phyloP scores from a whole-genome alignment of 2,797 vertebrate species.

The Zalophus californianus region DNA sequence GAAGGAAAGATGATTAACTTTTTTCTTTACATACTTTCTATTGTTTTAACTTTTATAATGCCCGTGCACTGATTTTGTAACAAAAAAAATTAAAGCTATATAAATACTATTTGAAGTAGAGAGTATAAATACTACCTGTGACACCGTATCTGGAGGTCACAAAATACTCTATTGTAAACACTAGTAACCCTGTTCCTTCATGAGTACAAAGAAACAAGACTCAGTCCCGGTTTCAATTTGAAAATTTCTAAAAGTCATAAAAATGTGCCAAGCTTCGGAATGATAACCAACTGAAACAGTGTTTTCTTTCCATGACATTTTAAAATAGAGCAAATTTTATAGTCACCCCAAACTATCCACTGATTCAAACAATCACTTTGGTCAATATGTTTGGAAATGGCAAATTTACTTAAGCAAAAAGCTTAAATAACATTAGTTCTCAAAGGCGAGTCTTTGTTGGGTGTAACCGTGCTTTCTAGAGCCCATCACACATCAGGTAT shows the following conservation, averaged over 20 bases:
- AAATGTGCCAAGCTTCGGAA: conserved; percentile 10
- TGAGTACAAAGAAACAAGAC: not conserved
- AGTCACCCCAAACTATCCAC: not conserved
- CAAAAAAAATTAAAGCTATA: conserved; percentile 2
- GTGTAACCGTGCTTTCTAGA: not conserved
- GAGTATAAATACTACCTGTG: not conserved
- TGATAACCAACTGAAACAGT: not conserved
- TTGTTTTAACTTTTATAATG: not conserved
- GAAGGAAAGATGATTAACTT: not conserved
- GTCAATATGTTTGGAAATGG: conserved; percentile 35
- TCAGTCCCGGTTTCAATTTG: conserved; percentile 30
- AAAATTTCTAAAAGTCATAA: conserved; percentile 65
- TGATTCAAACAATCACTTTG: not conserved
- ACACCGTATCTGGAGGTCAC: not conserved
- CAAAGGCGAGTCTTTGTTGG: not conserved
- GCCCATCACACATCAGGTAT: not conserved
- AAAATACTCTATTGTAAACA: not conserved
- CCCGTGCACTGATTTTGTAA: not conserved
- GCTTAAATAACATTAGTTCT: not conserved
- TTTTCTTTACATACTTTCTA: not conserved
- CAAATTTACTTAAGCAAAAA: not conserved
- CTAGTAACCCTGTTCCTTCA: not conserved
- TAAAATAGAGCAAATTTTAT: conserved; percentile 29
- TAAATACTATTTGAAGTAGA: not conserved
- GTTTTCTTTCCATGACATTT: conserved; percentile 32